phyloP scores from a whole-genome alignment of 2,113 vertebrate species.

The Oryzias melastigma region DNA sequence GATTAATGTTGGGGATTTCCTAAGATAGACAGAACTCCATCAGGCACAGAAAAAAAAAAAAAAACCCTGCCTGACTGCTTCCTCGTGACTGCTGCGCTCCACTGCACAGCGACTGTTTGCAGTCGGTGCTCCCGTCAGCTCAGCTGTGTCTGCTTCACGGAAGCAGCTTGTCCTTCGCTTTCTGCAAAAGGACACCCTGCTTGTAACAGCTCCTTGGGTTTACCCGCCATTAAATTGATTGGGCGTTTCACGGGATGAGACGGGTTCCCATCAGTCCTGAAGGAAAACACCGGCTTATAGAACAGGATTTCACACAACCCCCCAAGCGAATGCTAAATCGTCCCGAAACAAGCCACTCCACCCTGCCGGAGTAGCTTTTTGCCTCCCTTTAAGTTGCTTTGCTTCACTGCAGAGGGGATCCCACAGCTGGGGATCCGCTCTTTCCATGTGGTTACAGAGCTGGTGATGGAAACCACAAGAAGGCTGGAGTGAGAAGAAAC shows the following conservation, averaged over 20 bases:
- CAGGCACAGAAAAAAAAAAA: conserved; percentile 21
- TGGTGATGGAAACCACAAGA: conserved; percentile 28
- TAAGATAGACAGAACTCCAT: conserved; percentile 35
- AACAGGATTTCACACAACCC: conserved; percentile 43
- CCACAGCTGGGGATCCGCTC: conserved; percentile 42
- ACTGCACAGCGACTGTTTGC: conserved; percentile 41
- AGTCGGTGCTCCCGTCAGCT: conserved; percentile 28
- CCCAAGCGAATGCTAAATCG: conserved; percentile 37
- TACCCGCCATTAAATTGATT: conserved; percentile 14
- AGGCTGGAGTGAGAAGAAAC: conserved; percentile 26
- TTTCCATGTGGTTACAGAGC: conserved; percentile 52
- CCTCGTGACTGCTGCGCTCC: conserved; percentile 53
- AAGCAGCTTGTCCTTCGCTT: conserved; percentile 22
- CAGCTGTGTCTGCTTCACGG: conserved; percentile 18
- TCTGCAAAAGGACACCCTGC: conserved; percentile 11
- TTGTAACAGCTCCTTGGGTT: neutral
- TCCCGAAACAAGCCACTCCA: conserved; percentile 25
- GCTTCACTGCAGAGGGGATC: conserved; percentile 38
- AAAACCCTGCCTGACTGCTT: conserved; percentile 41
- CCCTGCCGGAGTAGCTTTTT: neutral
- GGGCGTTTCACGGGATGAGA: conserved; percentile 23
- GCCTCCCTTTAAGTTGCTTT: conserved; percentile 26
- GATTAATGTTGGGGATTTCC: conserved; percentile 55
- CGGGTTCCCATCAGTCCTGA: conserved; percentile 37
- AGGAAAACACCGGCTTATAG: conserved; percentile 51